Evolutionary conservation across 1,140 invertebrate species (phyloP).

Genomic region (Drosophila erecta): DNA sequence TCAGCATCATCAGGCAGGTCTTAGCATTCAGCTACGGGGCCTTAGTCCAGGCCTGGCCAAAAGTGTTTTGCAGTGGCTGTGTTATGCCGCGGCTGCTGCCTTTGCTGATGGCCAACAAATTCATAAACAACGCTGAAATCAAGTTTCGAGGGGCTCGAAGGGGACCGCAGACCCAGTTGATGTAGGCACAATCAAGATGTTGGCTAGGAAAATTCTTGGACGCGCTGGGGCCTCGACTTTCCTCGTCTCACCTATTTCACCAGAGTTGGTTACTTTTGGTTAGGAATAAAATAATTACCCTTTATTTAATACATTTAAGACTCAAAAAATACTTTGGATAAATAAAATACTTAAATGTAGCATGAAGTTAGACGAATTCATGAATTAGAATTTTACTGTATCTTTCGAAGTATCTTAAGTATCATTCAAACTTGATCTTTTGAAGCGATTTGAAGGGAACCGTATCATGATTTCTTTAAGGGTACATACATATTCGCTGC

Average conservation of each 20-base stretch:
- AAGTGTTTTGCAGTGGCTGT: constrained; percentile 28
- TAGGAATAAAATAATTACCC: background rate
- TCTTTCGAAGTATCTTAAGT: too few relatives aligned
- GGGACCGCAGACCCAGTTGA: constrained; percentile 2
- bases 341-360: too few relatives aligned
- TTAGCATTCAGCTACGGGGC: constrained; percentile 1
- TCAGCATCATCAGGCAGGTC: constrained; percentile 1
- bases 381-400: too few relatives aligned
- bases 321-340: background rate
- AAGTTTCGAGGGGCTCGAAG: constrained; percentile 47
- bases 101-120: constrained; percentile 44
- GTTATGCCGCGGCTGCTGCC: background rate
- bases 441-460: too few relatives aligned
- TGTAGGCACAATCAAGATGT: constrained; percentile 68
- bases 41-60: constrained; percentile 10
- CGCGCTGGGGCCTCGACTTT: constrained; percentile 16
- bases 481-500: constrained; percentile 5
- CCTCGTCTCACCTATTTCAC: background rate
- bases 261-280: background rate
- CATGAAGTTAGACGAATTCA: too few relatives aligned
- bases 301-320: background rate
- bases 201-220: constrained; percentile 71
- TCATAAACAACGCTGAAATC: constrained; percentile 69
- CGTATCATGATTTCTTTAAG: background rate
- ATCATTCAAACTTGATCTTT: too few relatives aligned